These are phyloP conservation scores for Nomada ruficornis DNA, from an alignment of 2,888 invertebrate species.

Conservation along the genomic window DNA sequence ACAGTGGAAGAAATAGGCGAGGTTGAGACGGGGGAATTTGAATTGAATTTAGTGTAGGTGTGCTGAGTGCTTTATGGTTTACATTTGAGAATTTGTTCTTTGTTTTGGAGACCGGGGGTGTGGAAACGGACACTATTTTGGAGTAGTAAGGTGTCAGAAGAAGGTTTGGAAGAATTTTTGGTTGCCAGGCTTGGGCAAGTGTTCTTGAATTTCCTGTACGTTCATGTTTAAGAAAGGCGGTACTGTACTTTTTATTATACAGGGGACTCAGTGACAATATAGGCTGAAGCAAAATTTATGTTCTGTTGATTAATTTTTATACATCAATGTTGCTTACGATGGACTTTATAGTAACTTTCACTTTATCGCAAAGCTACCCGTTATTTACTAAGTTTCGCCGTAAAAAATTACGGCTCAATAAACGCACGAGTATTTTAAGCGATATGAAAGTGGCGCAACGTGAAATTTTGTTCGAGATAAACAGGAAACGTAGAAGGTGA, in stretches of 20 bases:
- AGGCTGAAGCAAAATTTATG: no score
- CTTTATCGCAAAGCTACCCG: neutral
- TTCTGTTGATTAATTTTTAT: neutral
- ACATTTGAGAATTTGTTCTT: no score
- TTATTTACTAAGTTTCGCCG: neutral
- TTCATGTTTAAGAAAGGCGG: neutral
- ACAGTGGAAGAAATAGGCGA: neutral
- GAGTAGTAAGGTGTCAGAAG: no score
- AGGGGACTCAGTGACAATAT: no score
- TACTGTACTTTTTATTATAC: neutral
- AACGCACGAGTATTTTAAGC: neutral
- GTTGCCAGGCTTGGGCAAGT: neutral
- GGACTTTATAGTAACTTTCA: neutral
- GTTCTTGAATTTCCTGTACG: neutral
- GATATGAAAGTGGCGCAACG: neutral
- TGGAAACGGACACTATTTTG: no score
- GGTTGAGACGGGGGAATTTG: neutral
- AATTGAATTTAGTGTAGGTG: no score
- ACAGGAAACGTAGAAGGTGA: slow-evolving; percentile 12
- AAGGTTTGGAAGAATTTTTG: no score
- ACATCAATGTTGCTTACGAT: no score
- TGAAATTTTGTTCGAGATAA: neutral
- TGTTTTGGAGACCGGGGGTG: no score
- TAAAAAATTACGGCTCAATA: neutral
- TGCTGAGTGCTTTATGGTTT: no score